Evolutionary conservation across 37 sponge, comb jelly and placozoan genomes (phyloP).

Genomic region (Mnemiopsis leidyi): DNA sequence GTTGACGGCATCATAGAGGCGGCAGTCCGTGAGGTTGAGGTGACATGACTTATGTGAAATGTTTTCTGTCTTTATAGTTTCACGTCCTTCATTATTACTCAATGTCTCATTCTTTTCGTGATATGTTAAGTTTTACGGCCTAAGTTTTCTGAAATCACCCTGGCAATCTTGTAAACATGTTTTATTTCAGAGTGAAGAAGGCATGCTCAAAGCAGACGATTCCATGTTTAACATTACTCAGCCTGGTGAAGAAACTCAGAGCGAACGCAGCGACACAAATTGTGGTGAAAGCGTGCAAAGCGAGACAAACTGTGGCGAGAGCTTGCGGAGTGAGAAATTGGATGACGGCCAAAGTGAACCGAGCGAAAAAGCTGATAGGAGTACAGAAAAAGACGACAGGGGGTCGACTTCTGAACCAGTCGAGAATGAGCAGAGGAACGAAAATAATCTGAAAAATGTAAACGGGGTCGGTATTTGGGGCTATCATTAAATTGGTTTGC

Average conservation of each 20-base stretch:
- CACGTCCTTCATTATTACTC: too few relatives aligned
- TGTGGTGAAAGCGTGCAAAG: not conserved
- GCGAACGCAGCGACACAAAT: constrained; percentile 2
- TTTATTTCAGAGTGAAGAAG: not conserved
- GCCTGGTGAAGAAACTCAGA: constrained; percentile 25
- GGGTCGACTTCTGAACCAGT: not conserved
- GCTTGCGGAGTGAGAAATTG: not conserved
- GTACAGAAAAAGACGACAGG: not conserved
- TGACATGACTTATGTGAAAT: too few relatives aligned
- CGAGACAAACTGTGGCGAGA: not conserved
- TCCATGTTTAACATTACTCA: constrained; percentile 56
- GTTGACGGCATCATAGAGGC: not conserved
- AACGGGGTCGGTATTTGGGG: too few relatives aligned
- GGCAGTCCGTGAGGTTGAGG: not conserved
- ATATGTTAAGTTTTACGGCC: too few relatives aligned
- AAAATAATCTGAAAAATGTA: not conserved
- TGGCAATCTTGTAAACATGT: too few relatives aligned
- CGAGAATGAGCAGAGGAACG: not conserved
- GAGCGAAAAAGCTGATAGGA: not conserved
- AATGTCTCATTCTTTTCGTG: too few relatives aligned
- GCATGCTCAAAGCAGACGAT: constrained; percentile 11
- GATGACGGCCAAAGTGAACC: not conserved
- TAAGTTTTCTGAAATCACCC: too few relatives aligned
- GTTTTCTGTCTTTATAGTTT: too few relatives aligned
- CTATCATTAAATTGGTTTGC: too few relatives aligned